A percentile compares a stretch with the other conserved stretches of the same genome.
phyloP scores from a whole-genome alignment of 2,113 vertebrate genomes.

The Triplophysa dalaica region DNA sequence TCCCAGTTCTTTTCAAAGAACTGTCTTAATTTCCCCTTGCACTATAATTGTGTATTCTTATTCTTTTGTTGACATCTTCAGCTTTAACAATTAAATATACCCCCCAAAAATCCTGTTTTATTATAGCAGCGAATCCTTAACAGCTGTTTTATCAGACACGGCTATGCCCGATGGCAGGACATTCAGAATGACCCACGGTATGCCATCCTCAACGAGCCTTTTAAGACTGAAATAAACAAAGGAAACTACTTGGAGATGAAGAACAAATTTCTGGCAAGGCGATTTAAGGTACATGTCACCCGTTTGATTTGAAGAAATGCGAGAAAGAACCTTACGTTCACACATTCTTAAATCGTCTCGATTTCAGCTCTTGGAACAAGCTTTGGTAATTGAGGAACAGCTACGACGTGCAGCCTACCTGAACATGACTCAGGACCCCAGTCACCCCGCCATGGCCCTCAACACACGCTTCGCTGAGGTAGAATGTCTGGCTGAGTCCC shows the following conservation, averaged over 20 bases:
- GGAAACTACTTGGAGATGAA: slow-evolving; percentile 99
- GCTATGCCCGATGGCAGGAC: slow-evolving; percentile 98
- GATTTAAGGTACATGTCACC: slow-evolving; percentile 82
- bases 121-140: slow-evolving; percentile 54
- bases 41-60: not conserved
- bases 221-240: slow-evolving; percentile 94
- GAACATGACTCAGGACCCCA: slow-evolving; percentile 97
- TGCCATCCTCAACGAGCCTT: slow-evolving; percentile 92
- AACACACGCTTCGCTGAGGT: slow-evolving; percentile 94
- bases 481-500: slow-evolving; percentile 96
- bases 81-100: too few relatives aligned
- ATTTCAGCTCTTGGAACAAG: slow-evolving; percentile 92
- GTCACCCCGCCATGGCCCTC: slow-evolving; percentile 93
- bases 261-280: slow-evolving; percentile 96
- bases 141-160: slow-evolving; percentile 75
- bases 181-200: slow-evolving; percentile 95
- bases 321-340: too few relatives aligned
- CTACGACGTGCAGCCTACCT: slow-evolving; percentile 92
- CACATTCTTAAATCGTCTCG: not conserved
- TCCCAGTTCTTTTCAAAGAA: slow-evolving; percentile 54
- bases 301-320: not conserved
- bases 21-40: not conserved
- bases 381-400: slow-evolving; percentile 97
- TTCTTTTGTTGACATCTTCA: not conserved
- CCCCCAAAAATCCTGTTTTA: not conserved